Evolutionary conservation across 1,140 invertebrate species (phyloP).

Genomic region (Drosophila chauvacae): DNA sequence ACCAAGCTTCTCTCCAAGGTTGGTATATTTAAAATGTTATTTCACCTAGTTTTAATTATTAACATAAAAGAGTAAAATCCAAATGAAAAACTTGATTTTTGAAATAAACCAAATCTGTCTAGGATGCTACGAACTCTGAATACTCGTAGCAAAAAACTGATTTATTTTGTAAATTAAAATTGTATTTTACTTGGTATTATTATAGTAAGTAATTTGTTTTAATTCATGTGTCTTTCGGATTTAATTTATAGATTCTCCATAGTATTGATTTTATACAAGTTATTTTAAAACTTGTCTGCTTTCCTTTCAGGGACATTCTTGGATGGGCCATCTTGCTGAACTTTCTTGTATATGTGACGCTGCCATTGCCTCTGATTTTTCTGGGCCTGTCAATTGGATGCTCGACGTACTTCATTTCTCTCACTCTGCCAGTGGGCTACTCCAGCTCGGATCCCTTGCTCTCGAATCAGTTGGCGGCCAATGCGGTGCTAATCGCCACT

Average conservation of each 20-base stretch:
- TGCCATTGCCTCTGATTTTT: constrained; percentile 90
- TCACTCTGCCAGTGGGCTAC: constrained; percentile 86
- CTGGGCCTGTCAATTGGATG: constrained; percentile 85
- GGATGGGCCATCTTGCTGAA: constrained; percentile 93
- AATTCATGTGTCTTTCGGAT: no score
- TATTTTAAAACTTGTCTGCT: neutral
- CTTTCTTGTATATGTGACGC: constrained; percentile 93
- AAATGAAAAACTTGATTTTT: neutral
- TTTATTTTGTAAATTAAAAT: neutral
- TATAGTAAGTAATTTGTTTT: neutral
- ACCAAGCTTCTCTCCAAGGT: constrained; percentile 66
- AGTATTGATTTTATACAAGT: no score
- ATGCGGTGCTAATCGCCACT: constrained; percentile 89
- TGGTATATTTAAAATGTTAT: constrained; percentile 1
- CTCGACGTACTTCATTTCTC: constrained; percentile 87
- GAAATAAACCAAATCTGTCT: no score
- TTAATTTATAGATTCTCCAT: no score
- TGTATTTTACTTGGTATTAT: neutral
- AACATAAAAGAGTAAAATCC: no score
- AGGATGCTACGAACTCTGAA: no score
- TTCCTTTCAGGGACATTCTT: constrained; percentile 84
- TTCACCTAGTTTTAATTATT: no score
- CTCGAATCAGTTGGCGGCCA: constrained; percentile 85
- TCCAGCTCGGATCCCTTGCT: constrained; percentile 84
- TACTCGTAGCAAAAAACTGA: neutral